These are phyloP conservation scores for Thunnus albacares DNA, from an alignment of 2,797 vertebrate genomes.

Conservation along the genomic window DNA sequence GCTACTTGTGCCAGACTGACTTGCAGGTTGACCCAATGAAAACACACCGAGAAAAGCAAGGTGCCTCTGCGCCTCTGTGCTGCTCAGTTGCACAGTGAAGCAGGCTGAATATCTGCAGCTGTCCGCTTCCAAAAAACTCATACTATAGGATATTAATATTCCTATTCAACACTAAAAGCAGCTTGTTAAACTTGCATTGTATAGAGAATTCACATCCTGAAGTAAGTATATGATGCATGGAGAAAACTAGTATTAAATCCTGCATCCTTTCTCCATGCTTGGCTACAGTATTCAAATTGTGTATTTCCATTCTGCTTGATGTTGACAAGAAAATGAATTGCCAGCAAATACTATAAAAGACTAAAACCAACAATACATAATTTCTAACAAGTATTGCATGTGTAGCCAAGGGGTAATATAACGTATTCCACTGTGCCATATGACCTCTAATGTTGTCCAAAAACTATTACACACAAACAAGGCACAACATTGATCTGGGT, in stretches of 20 bases:
- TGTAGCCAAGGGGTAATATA: neutral
- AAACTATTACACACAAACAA: too few relatives aligned
- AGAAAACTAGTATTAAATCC: neutral
- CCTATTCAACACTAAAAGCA: neutral
- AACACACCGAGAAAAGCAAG: slow-evolving; percentile 33
- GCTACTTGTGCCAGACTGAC: slow-evolving; percentile 36
- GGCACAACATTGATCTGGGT: too few relatives aligned
- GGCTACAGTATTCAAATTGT: neutral
- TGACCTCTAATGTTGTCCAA: too few relatives aligned
- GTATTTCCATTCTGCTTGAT: neutral
- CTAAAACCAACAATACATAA: neutral
- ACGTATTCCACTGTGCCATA: neutral
- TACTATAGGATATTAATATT: neutral
- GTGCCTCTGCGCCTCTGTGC: slow-evolving; percentile 14
- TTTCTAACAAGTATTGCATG: neutral
- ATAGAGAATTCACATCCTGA: neutral
- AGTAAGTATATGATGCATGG: neutral
- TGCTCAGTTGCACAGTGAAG: slow-evolving; percentile 22
- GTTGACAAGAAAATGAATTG: neutral
- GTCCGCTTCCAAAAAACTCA: neutral
- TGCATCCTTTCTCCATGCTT: neutral
- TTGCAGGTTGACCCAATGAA: slow-evolving; percentile 39
- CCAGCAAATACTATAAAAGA: neutral
- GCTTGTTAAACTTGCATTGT: neutral
- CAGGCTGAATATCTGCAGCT: slow-evolving; percentile 10